These are phyloP conservation scores for Aegithalos caudatus DNA, from an alignment of 2,113 vertebrate species.

Conservation along the genomic window DNA sequence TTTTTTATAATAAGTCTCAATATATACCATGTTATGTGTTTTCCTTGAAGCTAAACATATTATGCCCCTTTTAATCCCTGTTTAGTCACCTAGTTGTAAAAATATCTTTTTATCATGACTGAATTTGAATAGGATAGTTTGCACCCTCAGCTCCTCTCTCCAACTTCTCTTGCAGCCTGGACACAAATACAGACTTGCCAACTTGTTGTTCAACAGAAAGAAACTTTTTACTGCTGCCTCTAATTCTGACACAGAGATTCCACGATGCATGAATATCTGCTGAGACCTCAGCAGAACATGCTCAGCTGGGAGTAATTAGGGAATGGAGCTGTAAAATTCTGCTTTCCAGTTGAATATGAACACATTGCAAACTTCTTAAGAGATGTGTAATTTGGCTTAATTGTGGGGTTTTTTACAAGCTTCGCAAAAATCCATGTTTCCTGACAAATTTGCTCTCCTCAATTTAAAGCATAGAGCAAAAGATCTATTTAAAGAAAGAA, in stretches of 20 bases:
- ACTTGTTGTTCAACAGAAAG: background rate
- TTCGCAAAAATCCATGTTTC: background rate
- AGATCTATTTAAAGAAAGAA: no score
- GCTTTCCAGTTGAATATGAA: background rate
- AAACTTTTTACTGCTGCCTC: background rate
- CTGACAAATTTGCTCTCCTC: background rate
- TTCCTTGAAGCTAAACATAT: background rate
- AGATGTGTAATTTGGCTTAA: background rate
- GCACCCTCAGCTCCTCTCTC: background rate
- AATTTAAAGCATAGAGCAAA: background rate
- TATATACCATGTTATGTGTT: background rate
- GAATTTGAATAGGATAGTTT: background rate
- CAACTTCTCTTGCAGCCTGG: background rate
- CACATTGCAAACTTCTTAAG: background rate
- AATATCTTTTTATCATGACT: background rate
- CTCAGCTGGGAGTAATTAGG: background rate
- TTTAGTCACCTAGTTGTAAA: background rate
- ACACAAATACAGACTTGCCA: accelerated
- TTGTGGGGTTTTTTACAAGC: background rate
- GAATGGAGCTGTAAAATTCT: background rate
- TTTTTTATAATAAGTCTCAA: background rate
- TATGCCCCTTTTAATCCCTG: background rate
- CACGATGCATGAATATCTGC: background rate
- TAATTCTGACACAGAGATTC: background rate
- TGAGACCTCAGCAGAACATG: background rate